Percentiles rank a stretch among this genome's conserved stretches.
These are phyloP conservation scores for Apamea crenata DNA, from an alignment of 2,888 invertebrate species.

Conservation along the genomic window DNA sequence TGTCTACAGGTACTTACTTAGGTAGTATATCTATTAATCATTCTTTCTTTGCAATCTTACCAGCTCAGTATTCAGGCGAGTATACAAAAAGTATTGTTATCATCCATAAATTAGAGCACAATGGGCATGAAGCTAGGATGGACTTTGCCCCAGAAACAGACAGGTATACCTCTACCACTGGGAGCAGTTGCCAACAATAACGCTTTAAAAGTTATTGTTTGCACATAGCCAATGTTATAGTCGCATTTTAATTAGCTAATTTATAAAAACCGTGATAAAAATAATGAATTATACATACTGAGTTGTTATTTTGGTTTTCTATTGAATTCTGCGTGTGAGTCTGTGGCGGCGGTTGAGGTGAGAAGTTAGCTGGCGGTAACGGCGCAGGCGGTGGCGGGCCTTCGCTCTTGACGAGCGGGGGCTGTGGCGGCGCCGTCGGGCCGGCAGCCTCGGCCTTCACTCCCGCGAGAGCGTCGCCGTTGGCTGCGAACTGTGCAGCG, in stretches of 20 bases:
- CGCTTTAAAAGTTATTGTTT: conserved; percentile 20
- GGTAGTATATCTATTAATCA: conserved; percentile 11
- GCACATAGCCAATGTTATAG: background rate
- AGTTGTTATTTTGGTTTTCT: conserved; percentile 90
- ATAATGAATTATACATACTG: conserved; percentile 77
- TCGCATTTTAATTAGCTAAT: background rate
- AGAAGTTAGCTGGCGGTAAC: conserved; percentile 86
- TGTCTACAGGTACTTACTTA: conserved; percentile 1
- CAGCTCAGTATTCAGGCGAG: conserved; percentile 7
- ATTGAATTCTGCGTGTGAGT: conserved; percentile 89
- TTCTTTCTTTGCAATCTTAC: conserved; percentile 18
- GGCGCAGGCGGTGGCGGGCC: conserved; percentile 87
- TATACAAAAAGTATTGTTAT: conserved; percentile 22
- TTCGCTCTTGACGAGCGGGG: conserved; percentile 89
- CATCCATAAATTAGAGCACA: conserved; percentile 25
- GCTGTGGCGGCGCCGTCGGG: conserved; percentile 82
- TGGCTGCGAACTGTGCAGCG: conserved; percentile 90
- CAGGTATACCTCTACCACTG: conserved; percentile 1
- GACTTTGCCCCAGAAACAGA: conserved; percentile 18
- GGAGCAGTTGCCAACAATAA: background rate
- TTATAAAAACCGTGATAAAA: background rate
- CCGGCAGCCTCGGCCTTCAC: conserved; percentile 87
- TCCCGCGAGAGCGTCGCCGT: conserved; percentile 89
- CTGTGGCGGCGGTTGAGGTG: conserved; percentile 86
- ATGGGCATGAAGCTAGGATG: conserved; percentile 12